Conservation (phyloP, 2,113 vertebrate species). For the Egretta garzetta region DNA sequence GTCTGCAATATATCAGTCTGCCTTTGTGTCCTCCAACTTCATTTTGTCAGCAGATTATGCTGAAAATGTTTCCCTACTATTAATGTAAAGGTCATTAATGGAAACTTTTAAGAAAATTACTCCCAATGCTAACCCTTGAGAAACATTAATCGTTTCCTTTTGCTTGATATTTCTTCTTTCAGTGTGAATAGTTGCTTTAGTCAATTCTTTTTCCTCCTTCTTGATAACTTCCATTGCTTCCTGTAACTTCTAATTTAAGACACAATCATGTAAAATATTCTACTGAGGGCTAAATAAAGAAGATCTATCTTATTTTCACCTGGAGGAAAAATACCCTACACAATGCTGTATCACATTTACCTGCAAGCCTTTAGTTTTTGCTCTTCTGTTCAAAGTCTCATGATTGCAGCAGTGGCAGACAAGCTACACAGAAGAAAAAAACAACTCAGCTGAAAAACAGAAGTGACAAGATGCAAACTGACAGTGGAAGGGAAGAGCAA, state of each 20-base stretch:
- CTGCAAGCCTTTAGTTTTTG: neutral
- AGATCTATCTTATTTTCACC: neutral
- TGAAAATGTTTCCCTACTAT: conserved; percentile 5
- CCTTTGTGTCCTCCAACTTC: neutral
- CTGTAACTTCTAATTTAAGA: neutral
- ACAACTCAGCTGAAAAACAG: neutral
- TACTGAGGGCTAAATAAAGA: neutral
- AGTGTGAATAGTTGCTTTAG: neutral
- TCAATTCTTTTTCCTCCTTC: neutral
- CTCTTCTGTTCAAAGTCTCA: neutral
- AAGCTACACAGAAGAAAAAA: neutral
- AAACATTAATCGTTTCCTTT: conserved; percentile 25
- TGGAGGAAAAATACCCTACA: neutral
- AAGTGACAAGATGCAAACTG: neutral
- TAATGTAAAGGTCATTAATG: conserved; percentile 32
- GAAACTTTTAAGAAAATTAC: conserved; percentile 46
- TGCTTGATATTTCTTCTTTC: conserved; percentile 7
- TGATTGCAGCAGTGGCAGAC: neutral
- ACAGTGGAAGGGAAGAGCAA: neutral
- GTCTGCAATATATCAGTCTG: neutral
- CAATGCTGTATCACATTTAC: neutral
- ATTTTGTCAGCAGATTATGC: conserved; percentile 3
- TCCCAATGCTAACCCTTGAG: conserved; percentile 1
- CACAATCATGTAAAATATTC: neutral
- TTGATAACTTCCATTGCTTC: neutral